Percentiles rank a stretch among this genome's conserved stretches.
Evolutionary conservation across 1,140 invertebrate genomes (phyloP).

Genomic region (Ceratina japonica): DNA sequence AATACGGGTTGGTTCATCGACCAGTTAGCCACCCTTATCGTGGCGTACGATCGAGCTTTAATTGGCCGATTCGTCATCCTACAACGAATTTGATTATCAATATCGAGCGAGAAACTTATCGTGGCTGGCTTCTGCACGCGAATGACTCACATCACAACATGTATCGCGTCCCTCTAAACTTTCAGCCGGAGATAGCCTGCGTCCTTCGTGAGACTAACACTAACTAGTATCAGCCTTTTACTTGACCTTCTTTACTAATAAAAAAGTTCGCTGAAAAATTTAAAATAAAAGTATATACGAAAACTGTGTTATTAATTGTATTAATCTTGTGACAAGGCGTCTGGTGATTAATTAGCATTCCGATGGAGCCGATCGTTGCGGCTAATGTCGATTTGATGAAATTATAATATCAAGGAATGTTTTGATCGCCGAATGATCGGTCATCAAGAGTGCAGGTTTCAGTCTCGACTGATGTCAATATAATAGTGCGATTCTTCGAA

Average conservation of each 20-base stretch:
- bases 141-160: constrained; percentile 77
- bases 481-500: constrained; percentile 69
- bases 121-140: constrained; percentile 72
- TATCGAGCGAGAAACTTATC: constrained; percentile 73
- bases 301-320: background rate
- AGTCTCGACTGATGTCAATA: constrained; percentile 65
- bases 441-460: constrained; percentile 45
- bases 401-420: constrained; percentile 66
- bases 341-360: constrained; percentile 29
- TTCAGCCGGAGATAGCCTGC: constrained; percentile 36
- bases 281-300: no score
- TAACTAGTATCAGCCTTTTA: no score
- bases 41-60: constrained; percentile 76
- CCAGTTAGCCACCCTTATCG: constrained; percentile 75
- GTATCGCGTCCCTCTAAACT: constrained; percentile 56
- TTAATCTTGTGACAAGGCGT: background rate
- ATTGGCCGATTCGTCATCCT: constrained; percentile 79
- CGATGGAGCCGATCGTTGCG: constrained; percentile 38
- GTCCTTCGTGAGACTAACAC: constrained; percentile 7
- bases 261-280: no score
- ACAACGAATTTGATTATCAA: constrained; percentile 79
- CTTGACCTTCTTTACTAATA: background rate
- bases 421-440: constrained; percentile 53
- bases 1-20: constrained; percentile 70
- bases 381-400: constrained; percentile 68